These are phyloP conservation scores for Elaphurus davidianus DNA, from an alignment of 2,113 vertebrate genomes.

Conservation along the genomic window DNA sequence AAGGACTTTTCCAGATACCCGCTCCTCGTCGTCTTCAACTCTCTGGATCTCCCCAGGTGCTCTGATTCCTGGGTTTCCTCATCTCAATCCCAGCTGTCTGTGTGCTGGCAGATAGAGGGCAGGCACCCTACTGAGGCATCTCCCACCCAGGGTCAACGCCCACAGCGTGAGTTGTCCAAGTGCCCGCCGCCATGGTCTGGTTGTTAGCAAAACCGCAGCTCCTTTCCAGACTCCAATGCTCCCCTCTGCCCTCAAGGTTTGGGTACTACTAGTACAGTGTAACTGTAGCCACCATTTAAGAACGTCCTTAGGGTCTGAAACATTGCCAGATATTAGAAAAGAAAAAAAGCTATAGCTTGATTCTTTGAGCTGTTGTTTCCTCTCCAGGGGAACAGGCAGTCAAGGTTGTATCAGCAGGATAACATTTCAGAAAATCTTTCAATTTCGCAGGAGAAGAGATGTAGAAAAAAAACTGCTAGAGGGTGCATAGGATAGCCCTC, in stretches of 20 bases:
- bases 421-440: slow-evolving; percentile 5
- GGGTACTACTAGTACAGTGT: not conserved
- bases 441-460: slow-evolving; percentile 21
- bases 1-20: not conserved
- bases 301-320: not conserved
- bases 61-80: not conserved
- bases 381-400: not conserved
- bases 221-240: not conserved
- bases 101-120: not conserved
- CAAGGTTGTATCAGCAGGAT: not conserved
- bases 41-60: not conserved
- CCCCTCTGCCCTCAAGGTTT: not conserved
- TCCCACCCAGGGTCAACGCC: accelerated
- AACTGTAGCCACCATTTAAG: not conserved
- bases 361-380: not conserved
- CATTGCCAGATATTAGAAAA: not conserved
- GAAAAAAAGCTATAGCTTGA: not conserved
- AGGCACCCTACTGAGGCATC: not conserved
- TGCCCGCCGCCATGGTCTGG: no score
- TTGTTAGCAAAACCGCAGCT: not conserved
- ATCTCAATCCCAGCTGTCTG: not conserved
- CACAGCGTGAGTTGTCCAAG: not conserved
- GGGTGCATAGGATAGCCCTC: not conserved
- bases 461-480: not conserved
- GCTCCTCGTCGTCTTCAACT: not conserved